phyloP scores from a whole-genome alignment of 1,140 invertebrate genomes.

The Oreohelix idahoensis region DNA sequence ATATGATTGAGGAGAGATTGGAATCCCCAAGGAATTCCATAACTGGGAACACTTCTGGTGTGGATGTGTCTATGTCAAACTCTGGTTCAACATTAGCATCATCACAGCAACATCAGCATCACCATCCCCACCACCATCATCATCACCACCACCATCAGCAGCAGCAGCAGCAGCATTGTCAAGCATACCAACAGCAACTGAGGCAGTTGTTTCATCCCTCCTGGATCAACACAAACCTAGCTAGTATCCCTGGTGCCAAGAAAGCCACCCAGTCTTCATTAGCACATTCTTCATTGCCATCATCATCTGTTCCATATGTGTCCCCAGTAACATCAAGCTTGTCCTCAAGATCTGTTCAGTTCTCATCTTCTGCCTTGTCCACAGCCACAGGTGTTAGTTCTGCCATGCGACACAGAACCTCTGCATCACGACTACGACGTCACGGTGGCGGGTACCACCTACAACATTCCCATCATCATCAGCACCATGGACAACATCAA shows the following conservation, averaged over 20 bases:
- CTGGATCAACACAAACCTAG: conserved; percentile 53
- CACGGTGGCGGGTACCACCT: conserved; percentile 8
- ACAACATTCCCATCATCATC: conserved; percentile 3
- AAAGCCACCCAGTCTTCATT: conserved; percentile 11
- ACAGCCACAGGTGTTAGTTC: conserved; percentile 4
- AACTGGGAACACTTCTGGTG: neutral
- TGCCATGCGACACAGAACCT: conserved; percentile 3
- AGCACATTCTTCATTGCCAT: neutral
- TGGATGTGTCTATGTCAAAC: conserved; percentile 4
- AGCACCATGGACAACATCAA: neutral
- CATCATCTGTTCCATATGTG: neutral
- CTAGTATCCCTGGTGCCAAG: conserved; percentile 48
- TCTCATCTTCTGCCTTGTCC: conserved; percentile 31
- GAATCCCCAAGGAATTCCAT: conserved; percentile 21
- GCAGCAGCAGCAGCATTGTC: neutral
- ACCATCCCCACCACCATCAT: conserved; percentile 6
- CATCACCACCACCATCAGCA: conserved; percentile 6
- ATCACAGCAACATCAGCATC: neutral
- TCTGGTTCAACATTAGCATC: neutral
- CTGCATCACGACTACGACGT: conserved; percentile 9
- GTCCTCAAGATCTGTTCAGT: conserved; percentile 27
- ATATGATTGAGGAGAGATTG: conserved; percentile 71
- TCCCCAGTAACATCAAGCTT: conserved; percentile 21
- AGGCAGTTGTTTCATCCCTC: conserved; percentile 38
- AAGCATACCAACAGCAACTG: conserved; percentile 26